phyloP scores from a whole-genome alignment of 2,113 vertebrate genomes.

The Serilophus lunatus region DNA sequence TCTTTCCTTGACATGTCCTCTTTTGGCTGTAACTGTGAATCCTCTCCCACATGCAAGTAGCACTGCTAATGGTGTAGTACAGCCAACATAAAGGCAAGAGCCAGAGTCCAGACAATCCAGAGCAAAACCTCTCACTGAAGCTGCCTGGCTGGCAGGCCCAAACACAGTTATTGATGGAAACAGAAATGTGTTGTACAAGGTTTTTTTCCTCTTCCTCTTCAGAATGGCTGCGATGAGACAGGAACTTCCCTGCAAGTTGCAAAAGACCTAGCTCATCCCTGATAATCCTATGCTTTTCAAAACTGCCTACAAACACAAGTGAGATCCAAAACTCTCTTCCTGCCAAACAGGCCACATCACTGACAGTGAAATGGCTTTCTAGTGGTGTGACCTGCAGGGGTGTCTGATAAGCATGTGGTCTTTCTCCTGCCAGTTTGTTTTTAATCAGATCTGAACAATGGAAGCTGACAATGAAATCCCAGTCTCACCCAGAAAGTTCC shows the following conservation, averaged over 20 bases:
- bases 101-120: neutral
- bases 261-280: neutral
- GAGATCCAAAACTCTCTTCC: neutral
- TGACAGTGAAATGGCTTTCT: neutral
- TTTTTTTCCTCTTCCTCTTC: neutral
- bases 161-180: neutral
- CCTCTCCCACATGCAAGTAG: neutral
- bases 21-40: neutral
- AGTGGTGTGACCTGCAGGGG: neutral
- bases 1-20: neutral
- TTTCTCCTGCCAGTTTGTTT: conserved; percentile 29
- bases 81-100: neutral
- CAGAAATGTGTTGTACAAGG: neutral
- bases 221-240: neutral
- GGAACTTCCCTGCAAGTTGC: neutral
- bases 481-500: conserved; percentile 29
- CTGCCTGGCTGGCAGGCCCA: neutral
- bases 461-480: conserved; percentile 17
- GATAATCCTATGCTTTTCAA: neutral
- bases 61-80: neutral
- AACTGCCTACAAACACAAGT: neutral
- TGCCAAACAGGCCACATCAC: neutral
- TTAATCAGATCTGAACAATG: conserved; percentile 3
- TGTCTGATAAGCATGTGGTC: neutral
- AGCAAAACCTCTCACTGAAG: neutral